Evolutionary conservation across 2,113 vertebrate species (phyloP).

Genomic region (Pelodiscus sinensis): DNA sequence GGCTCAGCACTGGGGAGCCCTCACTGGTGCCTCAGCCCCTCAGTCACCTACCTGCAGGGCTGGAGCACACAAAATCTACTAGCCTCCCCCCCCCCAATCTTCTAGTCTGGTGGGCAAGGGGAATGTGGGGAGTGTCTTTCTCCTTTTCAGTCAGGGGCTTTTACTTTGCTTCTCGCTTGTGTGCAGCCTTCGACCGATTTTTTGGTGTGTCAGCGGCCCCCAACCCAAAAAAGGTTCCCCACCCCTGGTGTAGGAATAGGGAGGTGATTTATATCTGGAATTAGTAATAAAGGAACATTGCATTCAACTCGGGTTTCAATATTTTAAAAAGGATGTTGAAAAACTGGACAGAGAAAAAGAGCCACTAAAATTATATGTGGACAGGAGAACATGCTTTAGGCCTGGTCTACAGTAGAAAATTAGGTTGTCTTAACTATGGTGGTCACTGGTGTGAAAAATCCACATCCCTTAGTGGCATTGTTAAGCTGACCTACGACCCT

Average conservation of each 20-base stretch:
- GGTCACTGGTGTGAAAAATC: background rate
- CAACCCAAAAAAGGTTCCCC: too few relatives aligned
- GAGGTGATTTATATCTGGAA: background rate
- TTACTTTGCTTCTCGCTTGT: too few relatives aligned
- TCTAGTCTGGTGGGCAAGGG: too few relatives aligned
- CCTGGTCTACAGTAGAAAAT: background rate
- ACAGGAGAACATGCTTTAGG: background rate
- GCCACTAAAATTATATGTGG: background rate
- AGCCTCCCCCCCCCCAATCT: too few relatives aligned
- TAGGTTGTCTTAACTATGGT: background rate
- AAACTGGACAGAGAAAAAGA: background rate
- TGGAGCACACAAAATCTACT: too few relatives aligned
- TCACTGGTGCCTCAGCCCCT: too few relatives aligned
- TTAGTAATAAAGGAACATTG: background rate
- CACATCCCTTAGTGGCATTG: background rate
- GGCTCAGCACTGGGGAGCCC: too few relatives aligned
- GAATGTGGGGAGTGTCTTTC: too few relatives aligned
- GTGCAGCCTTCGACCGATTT: too few relatives aligned
- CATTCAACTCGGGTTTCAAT: background rate
- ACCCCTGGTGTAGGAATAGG: background rate
- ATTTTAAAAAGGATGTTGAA: background rate
- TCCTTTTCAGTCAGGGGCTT: too few relatives aligned
- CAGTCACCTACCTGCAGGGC: too few relatives aligned
- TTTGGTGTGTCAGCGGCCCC: too few relatives aligned
- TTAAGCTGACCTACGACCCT: background rate